A percentile compares a stretch with the other conserved stretches of the same genome.
These are phyloP conservation scores for Bambusicola thoracicus DNA, from an alignment of 2,113 vertebrate genomes.

Conservation along the genomic window DNA sequence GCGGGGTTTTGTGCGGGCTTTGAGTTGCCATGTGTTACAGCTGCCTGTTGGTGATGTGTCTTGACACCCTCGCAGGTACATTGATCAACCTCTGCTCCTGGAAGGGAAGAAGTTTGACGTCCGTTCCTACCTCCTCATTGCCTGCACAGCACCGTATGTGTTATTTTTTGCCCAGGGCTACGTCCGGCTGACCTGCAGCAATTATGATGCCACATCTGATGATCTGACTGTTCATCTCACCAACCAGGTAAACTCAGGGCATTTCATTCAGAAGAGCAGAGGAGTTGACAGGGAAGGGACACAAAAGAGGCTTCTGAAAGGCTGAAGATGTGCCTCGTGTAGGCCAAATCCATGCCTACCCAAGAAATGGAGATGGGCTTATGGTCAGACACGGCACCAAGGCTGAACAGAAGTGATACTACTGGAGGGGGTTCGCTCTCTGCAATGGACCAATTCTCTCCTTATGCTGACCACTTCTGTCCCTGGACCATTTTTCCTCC, in stretches of 20 bases:
- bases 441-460: background rate
- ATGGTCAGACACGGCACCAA: background rate
- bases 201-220: slow-evolving; percentile 81
- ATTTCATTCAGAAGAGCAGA: background rate
- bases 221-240: slow-evolving; percentile 86
- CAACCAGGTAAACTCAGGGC: slow-evolving; percentile 81
- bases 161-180: slow-evolving; percentile 90
- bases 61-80: slow-evolving; percentile 77
- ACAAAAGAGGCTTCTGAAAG: background rate
- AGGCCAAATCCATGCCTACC: background rate
- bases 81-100: slow-evolving; percentile 86
- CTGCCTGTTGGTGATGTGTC: background rate
- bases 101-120: slow-evolving; percentile 89
- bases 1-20: background rate
- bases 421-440: background rate
- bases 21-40: too few relatives aligned
- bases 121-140: slow-evolving; percentile 85
- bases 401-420: background rate
- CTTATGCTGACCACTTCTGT: background rate
- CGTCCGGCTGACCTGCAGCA: slow-evolving; percentile 82
- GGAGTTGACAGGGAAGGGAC: background rate
- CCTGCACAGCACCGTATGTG: slow-evolving; percentile 82
- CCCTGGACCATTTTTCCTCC: background rate
- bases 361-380: fast-evolving
- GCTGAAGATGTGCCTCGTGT: background rate